Conservation (phyloP, 1,140 invertebrate species). For the Pteromalus puparum region DNA sequence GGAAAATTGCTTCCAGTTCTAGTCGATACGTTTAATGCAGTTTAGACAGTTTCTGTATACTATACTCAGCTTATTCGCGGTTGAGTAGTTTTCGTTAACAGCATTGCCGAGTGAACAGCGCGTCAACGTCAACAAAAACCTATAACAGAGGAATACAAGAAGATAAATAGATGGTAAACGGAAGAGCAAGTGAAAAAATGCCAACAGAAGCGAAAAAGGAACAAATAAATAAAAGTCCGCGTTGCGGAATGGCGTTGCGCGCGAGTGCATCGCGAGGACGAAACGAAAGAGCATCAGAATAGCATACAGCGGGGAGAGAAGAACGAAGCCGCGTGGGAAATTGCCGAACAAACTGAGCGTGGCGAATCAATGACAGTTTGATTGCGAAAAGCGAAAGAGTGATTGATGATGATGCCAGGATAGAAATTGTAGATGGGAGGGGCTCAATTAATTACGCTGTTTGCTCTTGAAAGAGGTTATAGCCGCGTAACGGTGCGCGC, state of each 20-base stretch:
- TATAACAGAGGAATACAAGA: background rate
- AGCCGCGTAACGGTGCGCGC: background rate
- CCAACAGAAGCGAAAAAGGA: background rate
- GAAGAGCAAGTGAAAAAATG: background rate
- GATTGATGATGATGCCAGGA: conserved; percentile 12
- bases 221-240: background rate
- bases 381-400: conserved; percentile 26
- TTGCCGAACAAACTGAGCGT: conserved; percentile 10
- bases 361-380: conserved; percentile 30
- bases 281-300: background rate
- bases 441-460: conserved; percentile 30
- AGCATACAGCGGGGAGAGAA: background rate
- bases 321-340: background rate
- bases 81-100: no score
- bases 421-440: background rate
- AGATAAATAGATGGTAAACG: background rate
- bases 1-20: no score
- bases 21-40: no score
- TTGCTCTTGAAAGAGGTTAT: conserved; percentile 7
- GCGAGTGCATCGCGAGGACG: background rate
- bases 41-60: no score
- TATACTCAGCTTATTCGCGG: no score
- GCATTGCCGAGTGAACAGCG: no score
- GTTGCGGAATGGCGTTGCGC: background rate
- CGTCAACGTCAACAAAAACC: background rate